phyloP scores from a whole-genome alignment of 2,113 vertebrate genomes.

The Triplophysa rosa region DNA sequence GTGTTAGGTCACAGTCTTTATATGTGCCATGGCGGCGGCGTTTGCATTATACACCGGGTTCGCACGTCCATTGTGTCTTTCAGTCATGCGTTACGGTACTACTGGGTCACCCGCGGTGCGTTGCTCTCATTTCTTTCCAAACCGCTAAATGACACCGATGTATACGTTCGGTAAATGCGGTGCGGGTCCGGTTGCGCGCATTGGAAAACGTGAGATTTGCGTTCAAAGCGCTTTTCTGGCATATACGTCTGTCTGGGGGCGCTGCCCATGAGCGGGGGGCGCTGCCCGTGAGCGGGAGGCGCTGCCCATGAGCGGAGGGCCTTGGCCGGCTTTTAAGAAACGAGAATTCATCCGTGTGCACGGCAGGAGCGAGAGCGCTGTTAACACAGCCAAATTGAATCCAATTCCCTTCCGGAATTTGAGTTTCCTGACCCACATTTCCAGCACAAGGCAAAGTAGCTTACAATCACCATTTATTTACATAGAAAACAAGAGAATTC shows the following conservation, averaged over 20 bases:
- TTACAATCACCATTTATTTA: neutral
- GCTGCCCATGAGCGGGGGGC: constrained; percentile 14
- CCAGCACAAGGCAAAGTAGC: neutral
- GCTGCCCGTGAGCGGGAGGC: too few species aligned
- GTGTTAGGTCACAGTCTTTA: neutral
- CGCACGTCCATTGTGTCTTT: constrained; percentile 2
- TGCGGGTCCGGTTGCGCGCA: neutral
- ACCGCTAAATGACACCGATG: neutral
- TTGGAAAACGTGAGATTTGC: neutral
- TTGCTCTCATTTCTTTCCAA: neutral
- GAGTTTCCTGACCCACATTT: constrained; percentile 53
- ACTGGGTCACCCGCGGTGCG: neutral
- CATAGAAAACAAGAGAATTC: too few species aligned
- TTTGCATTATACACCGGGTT: neutral
- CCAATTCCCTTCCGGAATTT: constrained; percentile 51
- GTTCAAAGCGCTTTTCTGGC: neutral
- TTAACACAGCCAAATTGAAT: constrained; percentile 35
- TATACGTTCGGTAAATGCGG: neutral
- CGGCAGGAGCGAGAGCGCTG: constrained; percentile 6
- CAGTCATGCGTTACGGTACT: neutral
- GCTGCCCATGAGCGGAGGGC: constrained; percentile 16
- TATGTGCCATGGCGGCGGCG: neutral
- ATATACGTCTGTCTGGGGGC: constrained; percentile 19
- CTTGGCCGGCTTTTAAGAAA: neutral
- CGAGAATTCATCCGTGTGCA: constrained; percentile 29